Evolutionary conservation across 2,797 vertebrate genomes (phyloP).

Genomic region (Acanthurus leucopareius): DNA sequence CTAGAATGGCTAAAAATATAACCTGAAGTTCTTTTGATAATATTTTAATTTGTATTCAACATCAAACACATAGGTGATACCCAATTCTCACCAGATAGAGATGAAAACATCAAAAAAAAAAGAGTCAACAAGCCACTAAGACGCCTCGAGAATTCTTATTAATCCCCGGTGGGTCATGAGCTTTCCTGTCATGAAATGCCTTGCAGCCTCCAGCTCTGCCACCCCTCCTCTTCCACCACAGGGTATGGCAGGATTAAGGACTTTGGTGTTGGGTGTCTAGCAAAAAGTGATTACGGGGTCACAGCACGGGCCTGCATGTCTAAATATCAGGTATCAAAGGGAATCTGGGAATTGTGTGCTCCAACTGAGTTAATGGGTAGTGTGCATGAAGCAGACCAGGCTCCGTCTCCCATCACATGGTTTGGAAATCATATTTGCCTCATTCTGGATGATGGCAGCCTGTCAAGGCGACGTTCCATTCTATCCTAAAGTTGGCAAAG

Average conservation of each 20-base stretch:
- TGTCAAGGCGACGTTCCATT: conserved; percentile 22
- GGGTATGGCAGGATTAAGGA: conserved; percentile 61
- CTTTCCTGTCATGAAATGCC: conserved; percentile 63
- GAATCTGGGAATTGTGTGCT: conserved; percentile 34
- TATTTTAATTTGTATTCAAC: too few species aligned
- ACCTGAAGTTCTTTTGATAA: not conserved
- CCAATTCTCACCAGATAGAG: conserved; percentile 14
- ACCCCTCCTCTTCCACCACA: conserved; percentile 33
- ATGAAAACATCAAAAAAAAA: conserved; percentile 32
- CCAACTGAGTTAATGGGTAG: conserved; percentile 43
- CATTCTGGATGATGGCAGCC: conserved; percentile 33
- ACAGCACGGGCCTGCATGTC: conserved; percentile 53
- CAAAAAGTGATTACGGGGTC: conserved; percentile 67
- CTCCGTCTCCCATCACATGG: conserved; percentile 35
- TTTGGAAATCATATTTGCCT: conserved; percentile 45
- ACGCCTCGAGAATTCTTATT: conserved; percentile 64
- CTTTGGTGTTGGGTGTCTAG: conserved; percentile 72
- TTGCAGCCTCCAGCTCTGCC: conserved; percentile 28
- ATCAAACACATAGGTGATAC: not conserved
- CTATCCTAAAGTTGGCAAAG: conserved; percentile 16
- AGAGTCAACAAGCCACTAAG: conserved; percentile 56
- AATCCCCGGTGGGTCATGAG: conserved; percentile 67
- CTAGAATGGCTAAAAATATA: too few species aligned
- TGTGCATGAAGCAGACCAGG: conserved; percentile 41
- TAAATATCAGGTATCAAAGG: conserved; percentile 77